phyloP scores from a whole-genome alignment of 2,888 invertebrate species.

The Eupithecia dodoneata region DNA sequence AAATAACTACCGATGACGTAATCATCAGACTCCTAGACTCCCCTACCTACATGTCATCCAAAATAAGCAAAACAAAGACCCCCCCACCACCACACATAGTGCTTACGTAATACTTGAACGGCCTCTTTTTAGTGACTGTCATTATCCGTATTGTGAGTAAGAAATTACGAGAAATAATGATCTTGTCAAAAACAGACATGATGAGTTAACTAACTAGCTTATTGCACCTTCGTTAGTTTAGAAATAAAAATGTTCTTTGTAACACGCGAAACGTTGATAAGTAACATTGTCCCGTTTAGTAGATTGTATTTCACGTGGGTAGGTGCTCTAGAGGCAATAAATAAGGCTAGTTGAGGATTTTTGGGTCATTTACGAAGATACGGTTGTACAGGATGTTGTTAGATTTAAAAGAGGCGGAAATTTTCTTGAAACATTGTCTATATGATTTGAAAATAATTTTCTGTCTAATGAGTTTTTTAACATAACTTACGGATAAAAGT shows the following conservation, averaged over 20 bases:
- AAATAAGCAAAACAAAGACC: too few species aligned
- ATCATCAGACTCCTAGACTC: too few species aligned
- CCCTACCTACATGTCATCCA: too few species aligned
- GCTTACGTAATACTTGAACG: too few species aligned
- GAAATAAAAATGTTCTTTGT: slow-evolving; percentile 48
- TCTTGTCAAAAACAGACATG: neutral
- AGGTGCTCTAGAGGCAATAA: slow-evolving; percentile 58
- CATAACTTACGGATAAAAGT: too few species aligned
- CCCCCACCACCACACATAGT: too few species aligned
- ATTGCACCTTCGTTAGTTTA: slow-evolving; percentile 31
- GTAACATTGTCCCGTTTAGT: slow-evolving; percentile 67
- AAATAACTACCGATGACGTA: too few species aligned
- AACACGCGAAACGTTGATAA: slow-evolving; percentile 55
- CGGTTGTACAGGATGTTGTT: slow-evolving; percentile 20
- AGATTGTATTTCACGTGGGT: slow-evolving; percentile 64
- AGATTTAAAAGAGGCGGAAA: neutral
- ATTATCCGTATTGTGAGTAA: too few species aligned
- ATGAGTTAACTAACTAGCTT: neutral
- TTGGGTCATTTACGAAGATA: slow-evolving; percentile 51
- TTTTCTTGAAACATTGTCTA: too few species aligned
- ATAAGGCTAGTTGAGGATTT: slow-evolving; percentile 70
- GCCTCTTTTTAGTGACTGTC: too few species aligned
- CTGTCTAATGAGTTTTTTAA: too few species aligned
- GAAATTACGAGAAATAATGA: neutral
- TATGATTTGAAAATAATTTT: too few species aligned